Evolutionary conservation across 2,797 vertebrate genomes (phyloP), one percentile per base, ranked within the genome.

Genomic region (Poecilia velifera): DNA sequence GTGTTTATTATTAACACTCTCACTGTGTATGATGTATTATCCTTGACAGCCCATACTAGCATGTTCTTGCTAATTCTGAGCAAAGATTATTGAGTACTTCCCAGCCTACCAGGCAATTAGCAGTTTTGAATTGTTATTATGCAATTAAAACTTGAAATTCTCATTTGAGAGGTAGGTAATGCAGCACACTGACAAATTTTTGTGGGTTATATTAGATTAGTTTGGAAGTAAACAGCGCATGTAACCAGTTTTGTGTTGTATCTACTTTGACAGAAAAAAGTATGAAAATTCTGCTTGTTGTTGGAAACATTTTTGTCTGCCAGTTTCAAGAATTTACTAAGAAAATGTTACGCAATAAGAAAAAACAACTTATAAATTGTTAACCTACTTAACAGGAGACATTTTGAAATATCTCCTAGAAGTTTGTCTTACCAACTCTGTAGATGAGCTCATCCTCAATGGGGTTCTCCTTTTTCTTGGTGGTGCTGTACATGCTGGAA

Each of bases 381-480:
- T 80, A 73, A 66, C 25, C 25, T 66, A 12, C 14, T 57, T 62
- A 31, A 7, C 13, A 12, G 36, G 22, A 31, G 31, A 14, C 8
- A 41, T 68, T 59, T 62, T 25, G 9, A 9, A 22, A 22, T 70
- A 3, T 46, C 3, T 59, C 16, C 13, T 6, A 12, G 57, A 2
- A 16, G 28, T 59, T 34, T 7, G 3, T 82, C 95, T 96, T 95
- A 99, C 98, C 98, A 7, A 99, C 97, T 36, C 98, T 97, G 89
- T 98, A 97, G 95, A 99, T 98, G 73, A 99, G 97, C 79, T 99
- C 98, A 0, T 99, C 98, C 89, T 99, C 98, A 0, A 99, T 99
- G 64, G 98, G 98, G 92, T 99, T 99, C 91, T 99, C 98, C 92
- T 99, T 99, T 85, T 97, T 97, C 91, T 98, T 99, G 91, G 97